Evolutionary conservation across 1,140 invertebrate species (phyloP).

Genomic region (Halesus radiatus): DNA sequence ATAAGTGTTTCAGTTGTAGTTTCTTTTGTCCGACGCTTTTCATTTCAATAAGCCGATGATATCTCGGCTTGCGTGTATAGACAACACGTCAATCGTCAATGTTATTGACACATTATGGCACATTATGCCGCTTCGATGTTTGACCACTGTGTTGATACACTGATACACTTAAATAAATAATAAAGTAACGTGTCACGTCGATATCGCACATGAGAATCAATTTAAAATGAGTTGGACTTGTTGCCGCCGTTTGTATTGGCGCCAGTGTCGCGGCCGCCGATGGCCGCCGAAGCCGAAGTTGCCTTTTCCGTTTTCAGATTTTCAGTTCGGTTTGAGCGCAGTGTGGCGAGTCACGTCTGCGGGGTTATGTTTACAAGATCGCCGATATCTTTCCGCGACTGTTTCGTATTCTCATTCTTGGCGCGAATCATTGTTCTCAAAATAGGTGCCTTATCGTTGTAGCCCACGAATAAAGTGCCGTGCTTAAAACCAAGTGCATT

Average conservation of each 20-base stretch:
- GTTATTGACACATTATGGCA: too few species aligned
- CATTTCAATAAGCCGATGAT: too few species aligned
- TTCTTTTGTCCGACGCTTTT: too few species aligned
- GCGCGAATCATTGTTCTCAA: conserved; percentile 22
- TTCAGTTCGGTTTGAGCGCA: conserved; percentile 4
- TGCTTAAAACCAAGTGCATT: too few species aligned
- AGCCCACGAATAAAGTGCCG: too few species aligned
- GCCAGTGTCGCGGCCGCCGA: not conserved
- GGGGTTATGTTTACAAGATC: not conserved
- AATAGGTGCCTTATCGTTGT: conserved; percentile 8
- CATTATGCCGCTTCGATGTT: too few species aligned
- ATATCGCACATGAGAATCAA: not conserved
- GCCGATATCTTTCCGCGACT: not conserved
- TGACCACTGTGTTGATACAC: too few species aligned
- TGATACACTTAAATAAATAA: not conserved
- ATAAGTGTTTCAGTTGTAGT: too few species aligned
- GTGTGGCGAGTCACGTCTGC: not conserved
- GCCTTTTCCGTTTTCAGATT: not conserved
- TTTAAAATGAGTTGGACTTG: conserved; percentile 1
- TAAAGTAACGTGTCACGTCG: not conserved
- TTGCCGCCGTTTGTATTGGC: conserved; percentile 3
- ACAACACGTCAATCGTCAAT: too few species aligned
- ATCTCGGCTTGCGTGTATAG: too few species aligned
- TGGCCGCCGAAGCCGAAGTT: not conserved
- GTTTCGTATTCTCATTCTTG: not conserved